phyloP scores from a whole-genome alignment of 2,797 vertebrate genomes.

The Lepus oiostolus region DNA sequence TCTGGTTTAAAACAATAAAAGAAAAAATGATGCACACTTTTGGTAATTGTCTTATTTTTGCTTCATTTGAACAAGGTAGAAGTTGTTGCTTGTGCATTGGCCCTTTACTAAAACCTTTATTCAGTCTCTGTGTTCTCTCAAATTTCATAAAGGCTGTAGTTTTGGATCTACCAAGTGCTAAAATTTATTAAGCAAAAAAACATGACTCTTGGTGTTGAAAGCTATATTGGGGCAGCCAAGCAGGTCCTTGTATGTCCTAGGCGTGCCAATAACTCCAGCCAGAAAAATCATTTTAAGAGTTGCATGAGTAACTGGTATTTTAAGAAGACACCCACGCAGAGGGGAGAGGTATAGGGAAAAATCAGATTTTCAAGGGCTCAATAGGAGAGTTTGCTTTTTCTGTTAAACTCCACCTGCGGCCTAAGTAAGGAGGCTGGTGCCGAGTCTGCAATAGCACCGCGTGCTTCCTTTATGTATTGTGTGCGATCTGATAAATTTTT shows the following conservation, averaged over 20 bases:
- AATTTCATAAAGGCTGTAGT: constrained; percentile 60
- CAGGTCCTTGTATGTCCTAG: constrained; percentile 58
- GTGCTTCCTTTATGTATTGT: constrained; percentile 88
- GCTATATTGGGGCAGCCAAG: constrained; percentile 69
- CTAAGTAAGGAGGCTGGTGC: constrained; percentile 78
- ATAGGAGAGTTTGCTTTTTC: constrained; percentile 49
- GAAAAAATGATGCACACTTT: neutral
- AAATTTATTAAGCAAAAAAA: constrained; percentile 78
- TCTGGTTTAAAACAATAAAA: constrained; percentile 65
- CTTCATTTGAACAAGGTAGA: constrained; percentile 37
- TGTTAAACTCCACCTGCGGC: constrained; percentile 88
- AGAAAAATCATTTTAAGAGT: constrained; percentile 79
- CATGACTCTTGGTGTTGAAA: constrained; percentile 66
- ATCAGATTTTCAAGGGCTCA: constrained; percentile 74
- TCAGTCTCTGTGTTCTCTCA: constrained; percentile 54
- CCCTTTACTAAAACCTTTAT: constrained; percentile 18
- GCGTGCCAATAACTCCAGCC: constrained; percentile 79
- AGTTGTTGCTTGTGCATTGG: neutral
- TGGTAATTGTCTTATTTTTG: neutral
- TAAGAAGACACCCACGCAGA: constrained; percentile 77
- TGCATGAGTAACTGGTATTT: constrained; percentile 75
- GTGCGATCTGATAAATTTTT: constrained; percentile 90
- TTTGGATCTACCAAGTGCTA: constrained; percentile 73
- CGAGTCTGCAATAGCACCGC: constrained; percentile 76
- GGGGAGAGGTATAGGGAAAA: constrained; percentile 52